Evolutionary conservation across 2,888 invertebrate species (phyloP).

Genomic region (Epinotia nisella): DNA sequence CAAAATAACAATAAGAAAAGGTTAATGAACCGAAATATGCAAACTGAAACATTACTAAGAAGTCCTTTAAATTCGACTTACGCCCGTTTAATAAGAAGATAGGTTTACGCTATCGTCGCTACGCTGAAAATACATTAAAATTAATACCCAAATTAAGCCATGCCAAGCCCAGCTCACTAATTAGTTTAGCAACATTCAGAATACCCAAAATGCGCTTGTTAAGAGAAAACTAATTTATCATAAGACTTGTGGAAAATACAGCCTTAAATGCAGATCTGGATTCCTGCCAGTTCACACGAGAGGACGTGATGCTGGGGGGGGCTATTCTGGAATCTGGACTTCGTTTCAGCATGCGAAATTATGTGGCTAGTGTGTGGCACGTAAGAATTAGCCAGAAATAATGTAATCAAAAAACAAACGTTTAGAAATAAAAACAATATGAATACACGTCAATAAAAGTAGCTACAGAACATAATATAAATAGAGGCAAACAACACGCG

Average conservation of each 20-base stretch:
- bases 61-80: neutral
- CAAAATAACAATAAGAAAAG: too few species aligned
- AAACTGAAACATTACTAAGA: neutral
- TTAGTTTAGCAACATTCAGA: constrained; percentile 42
- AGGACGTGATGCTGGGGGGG: constrained; percentile 47
- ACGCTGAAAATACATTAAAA: constrained; percentile 25
- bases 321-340: constrained; percentile 42
- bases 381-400: too few species aligned
- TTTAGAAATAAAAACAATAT: neutral
- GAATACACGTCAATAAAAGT: too few species aligned
- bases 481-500: too few species aligned
- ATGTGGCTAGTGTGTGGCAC: too few species aligned
- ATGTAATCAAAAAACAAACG: neutral
- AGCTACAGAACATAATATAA: too few species aligned
- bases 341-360: neutral
- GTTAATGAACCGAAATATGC: too few species aligned
- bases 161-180: constrained; percentile 37
- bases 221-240: constrained; percentile 44
- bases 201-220: constrained; percentile 41
- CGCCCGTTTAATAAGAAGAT: neutral
- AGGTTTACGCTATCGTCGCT: constrained; percentile 5
- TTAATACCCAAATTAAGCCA: constrained; percentile 30
- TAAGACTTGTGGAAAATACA: constrained; percentile 47
- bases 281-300: constrained; percentile 49
- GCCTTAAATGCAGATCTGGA: constrained; percentile 54